phyloP scores from a whole-genome alignment of 2,113 vertebrate genomes.

The Murina feae region DNA sequence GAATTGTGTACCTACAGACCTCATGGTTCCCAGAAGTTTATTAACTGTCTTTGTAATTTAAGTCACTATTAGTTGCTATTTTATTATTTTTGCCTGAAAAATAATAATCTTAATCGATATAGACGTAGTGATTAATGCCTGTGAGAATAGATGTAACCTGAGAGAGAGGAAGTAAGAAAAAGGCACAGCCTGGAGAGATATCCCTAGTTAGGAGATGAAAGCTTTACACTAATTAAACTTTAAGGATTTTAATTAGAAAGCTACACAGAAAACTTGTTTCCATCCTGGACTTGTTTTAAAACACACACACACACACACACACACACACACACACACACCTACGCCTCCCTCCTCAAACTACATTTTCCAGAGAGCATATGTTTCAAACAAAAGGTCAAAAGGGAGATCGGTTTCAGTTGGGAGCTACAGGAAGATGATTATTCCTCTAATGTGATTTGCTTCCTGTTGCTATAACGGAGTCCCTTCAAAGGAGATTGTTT shows the following conservation, averaged over 20 bases:
- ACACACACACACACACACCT: background rate
- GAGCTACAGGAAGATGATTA: constrained; percentile 4
- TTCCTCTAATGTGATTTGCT: constrained; percentile 26
- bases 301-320: background rate
- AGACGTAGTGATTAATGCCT: background rate
- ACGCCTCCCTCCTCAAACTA: background rate
- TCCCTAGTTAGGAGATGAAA: background rate
- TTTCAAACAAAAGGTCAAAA: constrained; percentile 49
- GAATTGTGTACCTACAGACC: background rate
- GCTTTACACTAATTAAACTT: background rate
- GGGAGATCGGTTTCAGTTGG: background rate
- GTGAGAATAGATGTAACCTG: background rate
- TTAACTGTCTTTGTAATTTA: background rate
- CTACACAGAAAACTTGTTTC: background rate
- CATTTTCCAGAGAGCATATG: constrained; percentile 18
- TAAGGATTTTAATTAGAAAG: background rate
- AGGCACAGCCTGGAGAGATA: background rate
- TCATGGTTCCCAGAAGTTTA: background rate
- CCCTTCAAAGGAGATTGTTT: constrained; percentile 8
- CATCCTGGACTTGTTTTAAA: background rate
- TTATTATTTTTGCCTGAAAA: background rate
- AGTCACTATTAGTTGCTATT: background rate
- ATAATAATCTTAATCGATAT: background rate
- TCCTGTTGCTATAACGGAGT: constrained; percentile 38
- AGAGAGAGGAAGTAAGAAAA: background rate